Evolutionary conservation across 1,140 invertebrate species (phyloP).

Genomic region (Anastrepha obliqua): DNA sequence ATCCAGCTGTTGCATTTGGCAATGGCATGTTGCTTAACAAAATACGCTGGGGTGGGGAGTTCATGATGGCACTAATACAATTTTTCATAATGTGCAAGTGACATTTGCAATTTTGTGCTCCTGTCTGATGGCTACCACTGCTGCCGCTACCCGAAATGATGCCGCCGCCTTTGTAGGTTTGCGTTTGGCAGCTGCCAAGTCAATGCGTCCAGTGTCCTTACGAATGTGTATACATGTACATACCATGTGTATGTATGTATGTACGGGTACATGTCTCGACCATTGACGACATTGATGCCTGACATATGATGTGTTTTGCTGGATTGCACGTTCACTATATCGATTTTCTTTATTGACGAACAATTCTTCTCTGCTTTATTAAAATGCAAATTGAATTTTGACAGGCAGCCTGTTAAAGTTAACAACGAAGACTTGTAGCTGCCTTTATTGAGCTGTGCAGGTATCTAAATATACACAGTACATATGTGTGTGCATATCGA

Average conservation of each 20-base stretch:
- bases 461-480: no score
- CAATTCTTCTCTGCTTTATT: conserved; percentile 44
- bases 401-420: conserved; percentile 16
- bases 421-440: background rate
- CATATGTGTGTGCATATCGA: no score
- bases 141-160: background rate
- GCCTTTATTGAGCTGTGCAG: background rate
- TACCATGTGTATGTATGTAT: background rate
- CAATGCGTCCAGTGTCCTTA: conserved; percentile 16
- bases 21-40: background rate
- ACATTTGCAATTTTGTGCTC: conserved; percentile 29
- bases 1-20: conserved; percentile 36
- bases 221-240: background rate
- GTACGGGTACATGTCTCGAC: conserved; percentile 10
- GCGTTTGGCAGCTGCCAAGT: conserved; percentile 14
- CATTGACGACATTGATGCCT: conserved; percentile 45
- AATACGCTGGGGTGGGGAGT: background rate
- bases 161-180: background rate
- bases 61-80: conserved; percentile 26
- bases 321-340: conserved; percentile 39
- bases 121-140: background rate
- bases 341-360: conserved; percentile 42
- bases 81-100: conserved; percentile 49
- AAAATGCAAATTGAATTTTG: conserved; percentile 48
- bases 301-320: conserved; percentile 47